phyloP scores from a whole-genome alignment of 2,113 vertebrate genomes.

The Sebastes schlegelii region DNA sequence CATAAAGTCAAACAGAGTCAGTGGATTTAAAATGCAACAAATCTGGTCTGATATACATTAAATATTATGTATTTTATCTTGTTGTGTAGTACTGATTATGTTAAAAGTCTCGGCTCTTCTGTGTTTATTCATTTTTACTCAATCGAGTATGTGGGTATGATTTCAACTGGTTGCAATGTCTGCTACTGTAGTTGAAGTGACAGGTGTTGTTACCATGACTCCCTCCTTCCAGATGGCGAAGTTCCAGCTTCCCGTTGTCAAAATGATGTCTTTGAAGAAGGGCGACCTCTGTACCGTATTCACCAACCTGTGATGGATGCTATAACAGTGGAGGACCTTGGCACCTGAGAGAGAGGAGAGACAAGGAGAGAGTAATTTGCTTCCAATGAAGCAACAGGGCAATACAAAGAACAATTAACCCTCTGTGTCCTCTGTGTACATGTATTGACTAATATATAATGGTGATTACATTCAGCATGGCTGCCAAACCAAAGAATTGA shows the following conservation, averaged over 20 bases:
- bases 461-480: constrained; percentile 1
- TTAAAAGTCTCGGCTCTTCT: neutral
- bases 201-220: constrained; percentile 82
- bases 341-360: constrained; percentile 68
- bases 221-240: constrained; percentile 95
- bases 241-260: constrained; percentile 88
- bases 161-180: neutral
- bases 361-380: constrained; percentile 4
- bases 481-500: constrained; percentile 8
- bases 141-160: neutral
- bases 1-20: neutral
- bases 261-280: constrained; percentile 90
- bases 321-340: constrained; percentile 73
- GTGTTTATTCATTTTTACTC: neutral
- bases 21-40: neutral
- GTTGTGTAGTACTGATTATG: neutral
- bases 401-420: constrained; percentile 25
- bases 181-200: neutral
- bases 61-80: neutral
- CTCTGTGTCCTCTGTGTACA: neutral
- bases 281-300: constrained; percentile 90
- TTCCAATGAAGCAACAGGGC: neutral
- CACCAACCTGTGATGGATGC: constrained; percentile 83
- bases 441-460: neutral
- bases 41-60: neutral